Evolutionary conservation across 2,113 vertebrate genomes (phyloP), one percentile per base, ranked within the genome.

Genomic region (Benitochromis conjunctus): DNA sequence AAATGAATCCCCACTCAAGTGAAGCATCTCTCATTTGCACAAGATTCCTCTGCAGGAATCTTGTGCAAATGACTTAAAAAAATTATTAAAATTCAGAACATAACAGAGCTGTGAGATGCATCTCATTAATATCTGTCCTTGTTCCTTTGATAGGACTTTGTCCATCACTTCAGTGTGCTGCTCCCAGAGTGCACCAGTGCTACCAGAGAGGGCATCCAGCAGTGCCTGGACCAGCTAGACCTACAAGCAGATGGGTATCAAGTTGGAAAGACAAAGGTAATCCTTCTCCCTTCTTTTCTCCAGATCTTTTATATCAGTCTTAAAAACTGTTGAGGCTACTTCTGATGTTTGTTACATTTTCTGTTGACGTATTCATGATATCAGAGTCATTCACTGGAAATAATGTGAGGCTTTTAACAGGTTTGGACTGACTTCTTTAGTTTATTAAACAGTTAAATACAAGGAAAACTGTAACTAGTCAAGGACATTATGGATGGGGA

Each of bases 201-300:
- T 5, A 97, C 95, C 53, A 97, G 96, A 92, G 95, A 97, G 78
- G 96, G 96, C 62, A 97, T 99, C 94, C 95, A 96, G 57, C 91
- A 96, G 83, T 97, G 97, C 95, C 96, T 99, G 95, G 91, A 7
- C 91, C 97, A 97, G 93, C 96, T 96, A 69, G 95, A 97, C 94
- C 96, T 97, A 0, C 82, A 95, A 85, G 91, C 96, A 26, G 97
- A 98, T 80, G 97, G 97, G 71, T 98, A 97, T 85, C 98, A 99
- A 99, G 97, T 99, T 91, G 99, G 99, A 86, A 97, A 96, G 92
- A 98, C 97, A 1, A 99, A 97, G 98, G 99, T 99, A 97, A 43
- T 5, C n/a, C 8, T 4, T 57, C 51, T 74, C 7, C 38, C 58
- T n/a, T 41, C 11, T 12, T 24, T n/a, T 74, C 69, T 48, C 9